Conservation (phyloP, 2,888 invertebrate species). For the Gastrophysa polygoni region DNA sequence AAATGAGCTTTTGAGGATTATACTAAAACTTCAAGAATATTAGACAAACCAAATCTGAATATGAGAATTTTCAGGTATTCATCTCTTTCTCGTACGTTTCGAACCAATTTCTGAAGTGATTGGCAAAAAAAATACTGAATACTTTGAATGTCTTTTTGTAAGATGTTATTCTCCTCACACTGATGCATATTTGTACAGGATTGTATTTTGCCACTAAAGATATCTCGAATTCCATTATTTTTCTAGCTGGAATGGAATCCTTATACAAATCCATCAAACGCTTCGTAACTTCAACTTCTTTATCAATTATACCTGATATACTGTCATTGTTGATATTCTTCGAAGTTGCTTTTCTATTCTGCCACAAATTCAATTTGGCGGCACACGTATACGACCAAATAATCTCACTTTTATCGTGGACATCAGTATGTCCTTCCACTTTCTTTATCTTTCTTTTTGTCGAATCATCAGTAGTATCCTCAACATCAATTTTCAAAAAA, state of each 20-base stretch:
- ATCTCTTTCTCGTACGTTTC: slow-evolving; percentile 43
- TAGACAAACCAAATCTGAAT: not conserved
- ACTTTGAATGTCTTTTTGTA: slow-evolving; percentile 48
- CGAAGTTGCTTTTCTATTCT: slow-evolving; percentile 45
- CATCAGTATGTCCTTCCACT: slow-evolving; percentile 50
- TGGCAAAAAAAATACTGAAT: slow-evolving; percentile 45
- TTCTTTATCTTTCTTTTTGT: slow-evolving; percentile 51
- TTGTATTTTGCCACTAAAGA: slow-evolving; percentile 43
- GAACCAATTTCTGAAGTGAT: slow-evolving; percentile 49
- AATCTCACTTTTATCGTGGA: slow-evolving; percentile 49
- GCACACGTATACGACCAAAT: slow-evolving; percentile 40
- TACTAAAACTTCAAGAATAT: too few species aligned
- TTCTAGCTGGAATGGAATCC: slow-evolving; percentile 27
- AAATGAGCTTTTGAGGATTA: too few species aligned
- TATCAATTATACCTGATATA: slow-evolving; percentile 46
- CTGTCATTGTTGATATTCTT: slow-evolving; percentile 40
- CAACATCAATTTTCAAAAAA: slow-evolving; percentile 40
- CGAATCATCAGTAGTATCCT: slow-evolving; percentile 23
- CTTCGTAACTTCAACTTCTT: slow-evolving; percentile 53
- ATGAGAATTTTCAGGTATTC: slow-evolving; percentile 13
- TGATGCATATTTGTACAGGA: slow-evolving; percentile 44
- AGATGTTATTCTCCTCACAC: slow-evolving; percentile 44
- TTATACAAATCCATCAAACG: slow-evolving; percentile 44
- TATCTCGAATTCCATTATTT: slow-evolving; percentile 51
- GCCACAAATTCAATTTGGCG: slow-evolving; percentile 50